These are phyloP conservation scores for Peromyscus polionotus DNA, from an alignment of 2,113 vertebrate genomes.

Conservation along the genomic window DNA sequence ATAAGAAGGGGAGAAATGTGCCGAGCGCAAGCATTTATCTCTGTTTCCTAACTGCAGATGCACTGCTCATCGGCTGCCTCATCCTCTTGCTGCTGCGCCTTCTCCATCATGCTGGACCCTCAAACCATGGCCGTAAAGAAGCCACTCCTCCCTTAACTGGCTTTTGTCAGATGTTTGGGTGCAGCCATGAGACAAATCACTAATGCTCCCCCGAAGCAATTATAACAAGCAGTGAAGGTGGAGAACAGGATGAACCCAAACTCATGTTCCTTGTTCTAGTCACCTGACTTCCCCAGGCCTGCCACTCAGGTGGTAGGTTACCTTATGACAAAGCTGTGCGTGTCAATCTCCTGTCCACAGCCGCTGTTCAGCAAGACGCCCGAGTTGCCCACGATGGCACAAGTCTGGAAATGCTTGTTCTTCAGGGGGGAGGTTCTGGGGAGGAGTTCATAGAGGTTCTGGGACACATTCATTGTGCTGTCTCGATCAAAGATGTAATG, in stretches of 20 bases:
- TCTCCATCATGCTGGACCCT: neutral
- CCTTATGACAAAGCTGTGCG: constrained; percentile 97
- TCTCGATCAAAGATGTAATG: constrained; percentile 98
- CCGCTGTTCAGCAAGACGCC: constrained; percentile 96
- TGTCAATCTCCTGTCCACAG: constrained; percentile 95
- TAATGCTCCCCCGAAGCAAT: neutral
- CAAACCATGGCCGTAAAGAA: neutral
- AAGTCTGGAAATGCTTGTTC: constrained; percentile 93
- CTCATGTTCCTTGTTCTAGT: neutral
- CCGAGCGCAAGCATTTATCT: neutral
- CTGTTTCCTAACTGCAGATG: neutral
- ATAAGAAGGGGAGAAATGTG: neutral
- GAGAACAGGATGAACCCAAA: neutral
- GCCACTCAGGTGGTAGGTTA: constrained; percentile 72
- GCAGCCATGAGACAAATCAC: neutral
- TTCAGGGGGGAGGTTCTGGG: constrained; percentile 94
- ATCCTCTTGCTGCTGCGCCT: neutral
- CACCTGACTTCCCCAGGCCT: neutral
- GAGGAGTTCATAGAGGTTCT: constrained; percentile 96
- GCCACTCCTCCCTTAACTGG: neutral
- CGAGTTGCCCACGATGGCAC: constrained; percentile 97
- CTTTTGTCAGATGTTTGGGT: neutral
- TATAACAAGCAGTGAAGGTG: neutral
- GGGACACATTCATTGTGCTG: constrained; percentile 96
- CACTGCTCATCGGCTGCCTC: neutral